These are phyloP conservation scores for Esperia sulphurella DNA, from an alignment of 2,888 invertebrate genomes.

Conservation along the genomic window DNA sequence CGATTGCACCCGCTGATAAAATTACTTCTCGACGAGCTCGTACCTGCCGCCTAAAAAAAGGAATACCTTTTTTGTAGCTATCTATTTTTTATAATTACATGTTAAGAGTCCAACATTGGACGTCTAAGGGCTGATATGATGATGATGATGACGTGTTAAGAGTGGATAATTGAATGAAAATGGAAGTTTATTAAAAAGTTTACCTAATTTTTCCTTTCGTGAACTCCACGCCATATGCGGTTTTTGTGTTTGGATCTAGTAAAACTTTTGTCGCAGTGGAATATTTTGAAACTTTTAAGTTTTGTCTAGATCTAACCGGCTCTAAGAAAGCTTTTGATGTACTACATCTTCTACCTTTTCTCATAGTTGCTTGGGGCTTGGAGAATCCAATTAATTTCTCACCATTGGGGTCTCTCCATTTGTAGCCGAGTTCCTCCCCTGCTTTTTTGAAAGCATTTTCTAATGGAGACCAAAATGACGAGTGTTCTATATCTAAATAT, in stretches of 20 bases:
- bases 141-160: no score
- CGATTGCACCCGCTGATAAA: constrained; percentile 89
- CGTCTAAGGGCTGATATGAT: no score
- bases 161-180: no score
- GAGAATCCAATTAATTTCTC: constrained; percentile 82
- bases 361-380: constrained; percentile 84
- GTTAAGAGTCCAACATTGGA: no score
- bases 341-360: constrained; percentile 87
- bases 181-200: constrained; percentile 1
- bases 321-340: constrained; percentile 88
- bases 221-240: constrained; percentile 84
- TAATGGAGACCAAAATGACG: constrained; percentile 82
- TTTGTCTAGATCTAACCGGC: constrained; percentile 81
- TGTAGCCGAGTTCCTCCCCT: constrained; percentile 84
- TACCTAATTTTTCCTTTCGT: constrained; percentile 77
- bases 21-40: constrained; percentile 87
- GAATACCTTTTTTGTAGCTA: no score
- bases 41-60: constrained; percentile 43
- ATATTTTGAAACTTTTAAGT: constrained; percentile 84
- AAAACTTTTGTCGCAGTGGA: constrained; percentile 84
- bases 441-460: constrained; percentile 82
- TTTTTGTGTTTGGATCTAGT: constrained; percentile 80
- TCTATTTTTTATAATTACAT: no score
- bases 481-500: constrained; percentile 83
- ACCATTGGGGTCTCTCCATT: constrained; percentile 85